Evolutionary conservation across 2,113 vertebrate genomes (phyloP), one percentile per base, ranked within the genome.

Genomic region (Andinoacara biseriatus): DNA sequence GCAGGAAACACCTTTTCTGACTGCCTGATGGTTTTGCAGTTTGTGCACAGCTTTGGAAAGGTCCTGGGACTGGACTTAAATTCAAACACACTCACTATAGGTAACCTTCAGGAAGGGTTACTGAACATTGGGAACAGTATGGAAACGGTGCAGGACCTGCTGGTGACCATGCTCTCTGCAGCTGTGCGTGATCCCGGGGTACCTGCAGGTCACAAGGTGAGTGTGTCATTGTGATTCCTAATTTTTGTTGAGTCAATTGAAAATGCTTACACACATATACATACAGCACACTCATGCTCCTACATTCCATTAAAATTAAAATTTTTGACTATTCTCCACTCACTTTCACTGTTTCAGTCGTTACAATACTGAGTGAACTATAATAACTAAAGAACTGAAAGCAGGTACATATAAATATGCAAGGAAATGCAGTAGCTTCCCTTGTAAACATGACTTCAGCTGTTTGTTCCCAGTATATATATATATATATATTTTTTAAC

Each of bases 1-100:
- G 91, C 96, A n/a, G 97, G 96, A 81, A 95, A 90, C 86, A 95
- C 97, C 0, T 97, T 99, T 93, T 97, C 98, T 0, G 95, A 99
- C 87, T 98, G 98, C 87, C 96, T 99, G 67, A 98, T 98, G 97
- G 96, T 98, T 82, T 93, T 98, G 82, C 97, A 99, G 93, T 99
- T 99, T 93, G 95, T 99, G 78, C 94, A 93, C 74, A 98, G 97
- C 94, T 99, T 99, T 40, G 97, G 97, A 86, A 98, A 97, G 93
- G 97, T 98, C 84, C 96, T 99, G 83, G 96, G 95, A 89, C 96
- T 98, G 86, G 97, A 97, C 87, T 91, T 95, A 62, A 95, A 94
- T 72, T 83, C 94, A 80, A 95, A 97, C 86, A 94, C 96, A 82
- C 96, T 97, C 56, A 96, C 93, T 76, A 91, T 99, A 78, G 95